phyloP scores from a whole-genome alignment of 2,888 invertebrate species.

The Pelosia muscerda region DNA sequence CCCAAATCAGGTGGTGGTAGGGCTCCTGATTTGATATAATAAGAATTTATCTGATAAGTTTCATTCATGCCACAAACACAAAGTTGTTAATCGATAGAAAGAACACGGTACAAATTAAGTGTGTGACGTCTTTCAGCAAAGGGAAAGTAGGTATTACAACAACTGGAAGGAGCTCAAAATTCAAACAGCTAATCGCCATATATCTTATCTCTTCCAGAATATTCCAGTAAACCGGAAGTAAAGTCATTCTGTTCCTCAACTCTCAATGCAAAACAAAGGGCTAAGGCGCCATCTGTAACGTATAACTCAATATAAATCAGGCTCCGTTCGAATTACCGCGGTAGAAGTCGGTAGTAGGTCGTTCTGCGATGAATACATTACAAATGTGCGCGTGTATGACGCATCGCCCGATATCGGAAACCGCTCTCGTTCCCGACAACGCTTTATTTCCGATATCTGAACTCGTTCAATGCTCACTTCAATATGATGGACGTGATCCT shows the following conservation, averaged over 20 bases:
- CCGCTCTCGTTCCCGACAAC: constrained; percentile 55
- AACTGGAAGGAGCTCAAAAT: too few relatives aligned
- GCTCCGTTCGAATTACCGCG: constrained; percentile 30
- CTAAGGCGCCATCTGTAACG: constrained; percentile 23
- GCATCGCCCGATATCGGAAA: constrained; percentile 57
- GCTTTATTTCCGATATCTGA: constrained; percentile 65
- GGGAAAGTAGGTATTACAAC: too few relatives aligned
- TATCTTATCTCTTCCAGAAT: neutral
- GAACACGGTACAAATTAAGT: too few relatives aligned
- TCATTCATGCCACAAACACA: too few relatives aligned
- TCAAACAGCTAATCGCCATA: neutral
- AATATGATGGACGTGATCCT: constrained; percentile 56
- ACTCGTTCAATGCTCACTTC: constrained; percentile 60
- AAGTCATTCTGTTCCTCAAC: constrained; percentile 19
- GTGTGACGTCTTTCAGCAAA: neutral
- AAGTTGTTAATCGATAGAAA: too few relatives aligned
- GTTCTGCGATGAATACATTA: constrained; percentile 54
- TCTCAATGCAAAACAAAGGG: constrained; percentile 16
- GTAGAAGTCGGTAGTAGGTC: constrained; percentile 23
- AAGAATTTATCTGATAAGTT: too few relatives aligned
- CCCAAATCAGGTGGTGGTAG: too few relatives aligned
- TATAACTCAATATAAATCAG: constrained; percentile 39
- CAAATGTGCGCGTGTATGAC: constrained; percentile 51
- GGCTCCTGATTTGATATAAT: too few relatives aligned
- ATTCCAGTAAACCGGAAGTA: constrained; percentile 7